Conservation (phyloP, 2,113 vertebrate genomes). For the Carassius gibelio region DNA sequence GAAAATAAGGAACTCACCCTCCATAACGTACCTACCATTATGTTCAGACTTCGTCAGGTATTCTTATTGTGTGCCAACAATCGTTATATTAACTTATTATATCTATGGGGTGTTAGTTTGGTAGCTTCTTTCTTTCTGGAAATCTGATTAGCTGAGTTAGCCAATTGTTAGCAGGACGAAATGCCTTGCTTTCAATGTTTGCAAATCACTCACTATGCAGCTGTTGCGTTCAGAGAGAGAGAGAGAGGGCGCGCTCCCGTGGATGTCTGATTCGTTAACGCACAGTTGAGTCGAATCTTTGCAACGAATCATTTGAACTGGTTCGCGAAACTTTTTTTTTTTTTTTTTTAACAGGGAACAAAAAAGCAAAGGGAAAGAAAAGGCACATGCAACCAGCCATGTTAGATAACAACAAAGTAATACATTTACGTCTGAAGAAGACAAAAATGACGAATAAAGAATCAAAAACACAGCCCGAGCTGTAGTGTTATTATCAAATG, state of each 20-base stretch:
- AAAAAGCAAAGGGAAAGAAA: too few species aligned
- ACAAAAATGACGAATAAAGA: too few species aligned
- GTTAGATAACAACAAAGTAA: too few species aligned
- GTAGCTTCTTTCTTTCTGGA: constrained; percentile 31
- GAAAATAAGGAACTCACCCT: constrained; percentile 71
- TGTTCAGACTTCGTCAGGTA: constrained; percentile 64
- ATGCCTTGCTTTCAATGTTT: constrained; percentile 66
- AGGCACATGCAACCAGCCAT: not conserved
- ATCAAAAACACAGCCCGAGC: not conserved
- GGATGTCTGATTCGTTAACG: not conserved
- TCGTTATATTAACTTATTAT: constrained; percentile 23
- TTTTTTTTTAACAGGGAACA: not conserved
- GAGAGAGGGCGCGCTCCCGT: constrained; percentile 63
- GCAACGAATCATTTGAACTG: not conserved
- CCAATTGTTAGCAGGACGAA: constrained; percentile 66
- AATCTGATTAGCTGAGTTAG: constrained; percentile 62
- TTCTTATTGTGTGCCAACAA: constrained; percentile 49
- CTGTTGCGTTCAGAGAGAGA: constrained; percentile 70
- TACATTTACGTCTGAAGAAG: too few species aligned
- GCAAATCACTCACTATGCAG: constrained; percentile 74
- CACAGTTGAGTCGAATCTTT: not conserved
- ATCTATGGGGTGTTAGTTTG: constrained; percentile 1
- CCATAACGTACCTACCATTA: constrained; percentile 67
- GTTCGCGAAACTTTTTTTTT: not conserved
- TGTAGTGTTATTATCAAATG: not conserved